Percentiles rank a stretch among this genome's conserved stretches.
These are phyloP conservation scores for Diaprepes abbreviatus DNA, from an alignment of 2,888 invertebrate species.

Conservation along the genomic window DNA sequence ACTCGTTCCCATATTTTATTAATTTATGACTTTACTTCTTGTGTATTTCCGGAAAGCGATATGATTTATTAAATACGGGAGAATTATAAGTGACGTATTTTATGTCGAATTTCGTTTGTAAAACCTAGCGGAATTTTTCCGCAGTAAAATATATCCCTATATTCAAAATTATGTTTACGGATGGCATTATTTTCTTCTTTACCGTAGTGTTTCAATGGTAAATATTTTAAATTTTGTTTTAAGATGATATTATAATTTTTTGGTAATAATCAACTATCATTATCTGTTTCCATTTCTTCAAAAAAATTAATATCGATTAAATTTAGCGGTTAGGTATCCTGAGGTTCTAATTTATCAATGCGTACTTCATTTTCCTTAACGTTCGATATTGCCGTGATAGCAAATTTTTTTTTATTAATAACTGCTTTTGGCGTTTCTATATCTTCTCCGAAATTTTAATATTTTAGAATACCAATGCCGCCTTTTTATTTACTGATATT, in stretches of 20 bases:
- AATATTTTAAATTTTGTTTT: neutral
- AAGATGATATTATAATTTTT: neutral
- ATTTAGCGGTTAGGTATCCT: neutral
- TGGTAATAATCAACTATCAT: neutral
- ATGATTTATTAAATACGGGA: neutral
- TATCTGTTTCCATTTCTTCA: neutral
- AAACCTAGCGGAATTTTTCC: neutral
- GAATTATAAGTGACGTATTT: too few species aligned
- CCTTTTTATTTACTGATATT: neutral
- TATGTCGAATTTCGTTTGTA: constrained; percentile 1
- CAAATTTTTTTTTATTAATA: neutral
- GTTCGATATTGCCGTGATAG: neutral
- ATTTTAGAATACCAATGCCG: too few species aligned
- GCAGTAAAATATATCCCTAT: neutral
- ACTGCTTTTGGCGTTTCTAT: neutral
- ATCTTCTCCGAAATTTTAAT: neutral
- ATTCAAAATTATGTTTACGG: neutral
- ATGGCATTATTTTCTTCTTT: neutral
- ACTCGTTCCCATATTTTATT: constrained; percentile 5
- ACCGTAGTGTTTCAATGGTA: neutral
- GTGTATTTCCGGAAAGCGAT: neutral
- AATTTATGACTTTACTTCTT: constrained; percentile 10
- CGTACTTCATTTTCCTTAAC: neutral
- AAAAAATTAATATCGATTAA: neutral
- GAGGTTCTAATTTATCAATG: neutral